Conservation (phyloP, 1,140 invertebrate genomes). For the Babylonia areolata region DNA sequence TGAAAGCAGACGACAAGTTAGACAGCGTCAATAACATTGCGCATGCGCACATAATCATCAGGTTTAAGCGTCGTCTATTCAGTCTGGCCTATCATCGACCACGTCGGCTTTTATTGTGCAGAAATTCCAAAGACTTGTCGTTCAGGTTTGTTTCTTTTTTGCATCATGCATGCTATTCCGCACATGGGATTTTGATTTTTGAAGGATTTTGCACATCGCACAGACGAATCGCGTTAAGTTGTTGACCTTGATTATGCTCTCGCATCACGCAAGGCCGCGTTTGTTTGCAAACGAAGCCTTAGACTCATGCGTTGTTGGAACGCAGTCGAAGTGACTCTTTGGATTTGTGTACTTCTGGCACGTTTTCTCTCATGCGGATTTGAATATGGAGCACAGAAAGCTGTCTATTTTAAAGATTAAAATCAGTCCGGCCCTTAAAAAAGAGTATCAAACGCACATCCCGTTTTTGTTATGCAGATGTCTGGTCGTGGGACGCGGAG, state of each 20-base stretch:
- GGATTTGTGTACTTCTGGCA: too few relatives aligned
- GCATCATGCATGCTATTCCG: background rate
- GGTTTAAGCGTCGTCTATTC: too few relatives aligned
- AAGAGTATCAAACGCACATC: too few relatives aligned
- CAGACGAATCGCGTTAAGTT: background rate
- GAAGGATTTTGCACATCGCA: background rate
- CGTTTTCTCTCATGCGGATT: too few relatives aligned
- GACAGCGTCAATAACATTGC: background rate
- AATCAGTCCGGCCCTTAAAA: too few relatives aligned
- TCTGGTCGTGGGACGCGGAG: background rate
- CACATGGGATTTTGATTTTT: background rate
- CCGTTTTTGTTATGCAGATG: too few relatives aligned
- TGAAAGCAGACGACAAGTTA: background rate
- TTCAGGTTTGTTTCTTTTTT: background rate
- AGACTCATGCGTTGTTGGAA: too few relatives aligned
- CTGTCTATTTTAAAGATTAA: too few relatives aligned
- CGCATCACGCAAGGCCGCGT: conserved; percentile 1
- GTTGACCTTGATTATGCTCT: conserved; percentile 12
- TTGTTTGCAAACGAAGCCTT: conserved; percentile 9
- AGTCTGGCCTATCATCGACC: background rate
- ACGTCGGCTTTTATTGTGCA: background rate
- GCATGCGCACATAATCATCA: conserved; percentile 17
- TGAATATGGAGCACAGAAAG: too few relatives aligned
- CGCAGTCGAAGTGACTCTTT: too few relatives aligned
- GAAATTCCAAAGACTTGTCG: background rate